Evolutionary conservation across 2,113 vertebrate species (phyloP), one percentile per base, ranked within the genome.

Genomic region (Turnix velox): DNA sequence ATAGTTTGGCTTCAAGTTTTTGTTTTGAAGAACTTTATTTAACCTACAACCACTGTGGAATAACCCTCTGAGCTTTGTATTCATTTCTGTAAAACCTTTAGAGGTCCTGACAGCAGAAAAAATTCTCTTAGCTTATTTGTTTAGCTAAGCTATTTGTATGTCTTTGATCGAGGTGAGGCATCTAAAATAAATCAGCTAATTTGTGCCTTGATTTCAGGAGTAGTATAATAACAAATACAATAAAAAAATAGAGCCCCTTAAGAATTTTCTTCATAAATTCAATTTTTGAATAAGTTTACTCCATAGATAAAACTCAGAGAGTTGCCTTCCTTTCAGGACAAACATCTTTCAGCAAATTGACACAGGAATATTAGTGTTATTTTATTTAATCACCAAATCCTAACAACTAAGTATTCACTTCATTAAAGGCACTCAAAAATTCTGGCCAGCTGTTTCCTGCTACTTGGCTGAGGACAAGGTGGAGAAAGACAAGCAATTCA

Each of bases 401-500:
- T 97, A 96, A 96, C 97, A 96, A 97, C 82, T 95, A 97, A 97
- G 96, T 97, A 91, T 97, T 98, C 96, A 97, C 98, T 98, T 99
- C 98, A 98, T 98, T 98, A 98, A 97, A 98, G 97, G 96, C 97
- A 96, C 98, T 98, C 97, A 98, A 96, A 97, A 98, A 99, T 98
- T 98, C 98, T 97, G 97, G 93, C 98, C 99, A 99, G 98, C 98
- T 99, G 98, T 98, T 98, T 98, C 97, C 97, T 98, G 98, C 97
- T 96, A 95, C 98, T 98, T 96, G 97, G 97, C 97, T 97, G 96
- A 98, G 97, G 98, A 98, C 93, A 92, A 98, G 96, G 98, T 98
- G 98, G 97, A 97, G 98, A 98, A 97, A 98, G 97, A 97, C 94
- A 94, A 97, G 98, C 95, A 97, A 97, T 96, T 96, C 97, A 96